Evolutionary conservation across 2,797 vertebrate species (phyloP).

Genomic region (Steatocranus sp.): DNA sequence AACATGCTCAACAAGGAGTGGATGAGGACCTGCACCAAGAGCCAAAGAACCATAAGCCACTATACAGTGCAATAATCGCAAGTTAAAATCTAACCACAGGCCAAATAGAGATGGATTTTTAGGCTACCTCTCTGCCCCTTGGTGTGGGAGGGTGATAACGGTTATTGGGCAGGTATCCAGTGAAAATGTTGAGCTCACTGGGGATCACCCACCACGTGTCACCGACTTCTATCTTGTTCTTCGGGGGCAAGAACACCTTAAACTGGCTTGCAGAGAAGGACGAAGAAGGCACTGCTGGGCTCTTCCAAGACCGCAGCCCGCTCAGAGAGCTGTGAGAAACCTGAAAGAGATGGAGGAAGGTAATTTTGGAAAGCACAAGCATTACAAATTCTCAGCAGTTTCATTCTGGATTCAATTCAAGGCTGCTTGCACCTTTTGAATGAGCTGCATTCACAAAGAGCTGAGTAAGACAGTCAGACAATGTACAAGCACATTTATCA

Average conservation of each 20-base stretch:
- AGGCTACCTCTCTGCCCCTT: conserved; percentile 90
- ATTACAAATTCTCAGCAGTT: not conserved
- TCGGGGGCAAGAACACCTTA: conserved; percentile 87
- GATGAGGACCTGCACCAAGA: conserved; percentile 79
- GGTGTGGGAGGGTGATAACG: conserved; percentile 90
- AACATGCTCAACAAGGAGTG: conserved; percentile 93
- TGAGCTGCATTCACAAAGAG: not conserved
- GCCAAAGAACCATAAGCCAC: not conserved
- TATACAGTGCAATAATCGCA: not conserved
- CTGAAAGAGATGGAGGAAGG: conserved; percentile 55
- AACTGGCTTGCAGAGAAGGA: conserved; percentile 84
- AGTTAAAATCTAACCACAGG: not conserved
- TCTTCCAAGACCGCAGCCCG: conserved; percentile 88
- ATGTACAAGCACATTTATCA: not conserved
- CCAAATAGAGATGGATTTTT: not conserved
- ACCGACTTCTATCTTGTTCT: conserved; percentile 80
- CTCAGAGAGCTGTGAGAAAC: conserved; percentile 88
- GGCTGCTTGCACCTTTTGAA: not conserved
- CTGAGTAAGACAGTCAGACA: not conserved
- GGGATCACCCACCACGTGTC: conserved; percentile 95
- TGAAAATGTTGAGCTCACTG: conserved; percentile 93
- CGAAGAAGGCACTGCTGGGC: conserved; percentile 72
- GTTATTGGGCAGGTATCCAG: conserved; percentile 93
- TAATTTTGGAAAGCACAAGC: not conserved
- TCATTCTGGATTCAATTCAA: not conserved